phyloP scores from a whole-genome alignment of 2,888 invertebrate genomes.

The Lagria hirta region DNA sequence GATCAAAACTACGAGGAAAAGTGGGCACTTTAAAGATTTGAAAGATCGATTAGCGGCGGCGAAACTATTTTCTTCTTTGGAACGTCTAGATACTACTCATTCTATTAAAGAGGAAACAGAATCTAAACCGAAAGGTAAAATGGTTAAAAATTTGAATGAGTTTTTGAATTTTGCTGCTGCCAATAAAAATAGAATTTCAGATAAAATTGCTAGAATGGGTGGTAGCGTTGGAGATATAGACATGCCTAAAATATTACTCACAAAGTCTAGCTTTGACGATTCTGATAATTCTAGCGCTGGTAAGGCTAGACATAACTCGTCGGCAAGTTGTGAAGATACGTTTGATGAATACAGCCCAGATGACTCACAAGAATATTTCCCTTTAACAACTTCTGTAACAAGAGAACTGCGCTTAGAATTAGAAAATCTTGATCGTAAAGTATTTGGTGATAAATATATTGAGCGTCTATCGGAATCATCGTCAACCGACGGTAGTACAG shows the following conservation, averaged over 20 bases:
- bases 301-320: constrained; percentile 45
- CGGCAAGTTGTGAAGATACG: constrained; percentile 47
- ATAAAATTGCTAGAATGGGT: constrained; percentile 36
- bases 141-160: constrained; percentile 81
- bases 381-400: constrained; percentile 86
- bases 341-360: constrained; percentile 71
- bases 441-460: constrained; percentile 65
- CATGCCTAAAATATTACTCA: constrained; percentile 56
- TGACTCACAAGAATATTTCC: constrained; percentile 80
- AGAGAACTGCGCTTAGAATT: constrained; percentile 78
- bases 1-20: constrained; percentile 49
- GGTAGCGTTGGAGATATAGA: constrained; percentile 34
- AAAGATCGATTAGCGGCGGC: constrained; percentile 59
- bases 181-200: constrained; percentile 62
- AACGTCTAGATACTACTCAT: constrained; percentile 57
- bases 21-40: constrained; percentile 59
- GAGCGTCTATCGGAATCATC: constrained; percentile 43
- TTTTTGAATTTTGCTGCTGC: constrained; percentile 76
- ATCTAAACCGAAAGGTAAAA: constrained; percentile 52
- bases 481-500: constrained; percentile 38
- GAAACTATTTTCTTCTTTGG: constrained; percentile 60
- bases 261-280: constrained; percentile 55
- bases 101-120: constrained; percentile 50
- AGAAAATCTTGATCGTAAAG: constrained; percentile 81
- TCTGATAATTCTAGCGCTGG: constrained; percentile 54